phyloP scores from a whole-genome alignment of 2,888 invertebrate species.

The Choristoneura rosaceana region DNA sequence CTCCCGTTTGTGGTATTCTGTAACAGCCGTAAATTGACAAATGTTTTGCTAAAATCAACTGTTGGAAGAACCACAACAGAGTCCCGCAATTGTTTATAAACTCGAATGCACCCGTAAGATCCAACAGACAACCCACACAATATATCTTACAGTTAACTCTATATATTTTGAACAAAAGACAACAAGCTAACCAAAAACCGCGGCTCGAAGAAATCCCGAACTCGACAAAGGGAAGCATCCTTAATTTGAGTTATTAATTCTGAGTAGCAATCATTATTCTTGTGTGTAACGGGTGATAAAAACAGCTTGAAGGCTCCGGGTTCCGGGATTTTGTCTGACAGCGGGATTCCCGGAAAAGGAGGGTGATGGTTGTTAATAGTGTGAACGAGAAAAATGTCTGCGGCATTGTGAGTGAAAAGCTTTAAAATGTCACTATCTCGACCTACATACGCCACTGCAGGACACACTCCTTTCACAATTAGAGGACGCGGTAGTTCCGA shows the following conservation, averaged over 20 bases:
- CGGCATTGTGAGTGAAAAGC: neutral
- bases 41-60: no score
- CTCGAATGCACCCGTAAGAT: neutral
- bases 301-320: constrained; percentile 12
- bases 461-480: no score
- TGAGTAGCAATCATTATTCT: constrained; percentile 23
- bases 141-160: neutral
- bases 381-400: neutral
- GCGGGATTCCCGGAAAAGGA: neutral
- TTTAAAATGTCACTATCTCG: neutral
- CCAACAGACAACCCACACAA: neutral
- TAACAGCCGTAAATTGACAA: neutral
- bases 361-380: neutral
- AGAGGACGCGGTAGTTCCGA: no score
- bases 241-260: constrained; percentile 25
- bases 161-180: constrained; percentile 7
- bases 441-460: no score
- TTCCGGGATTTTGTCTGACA: constrained; percentile 4
- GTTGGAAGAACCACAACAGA: no score
- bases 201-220: constrained; percentile 13
- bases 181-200: constrained; percentile 13
- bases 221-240: constrained; percentile 17
- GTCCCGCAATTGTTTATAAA: neutral
- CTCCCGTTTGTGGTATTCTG: no score
- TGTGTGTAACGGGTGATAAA: constrained; percentile 20